These are phyloP conservation scores for Macquaria ambigua DNA, from an alignment of 2,113 vertebrate genomes.

Conservation along the genomic window DNA sequence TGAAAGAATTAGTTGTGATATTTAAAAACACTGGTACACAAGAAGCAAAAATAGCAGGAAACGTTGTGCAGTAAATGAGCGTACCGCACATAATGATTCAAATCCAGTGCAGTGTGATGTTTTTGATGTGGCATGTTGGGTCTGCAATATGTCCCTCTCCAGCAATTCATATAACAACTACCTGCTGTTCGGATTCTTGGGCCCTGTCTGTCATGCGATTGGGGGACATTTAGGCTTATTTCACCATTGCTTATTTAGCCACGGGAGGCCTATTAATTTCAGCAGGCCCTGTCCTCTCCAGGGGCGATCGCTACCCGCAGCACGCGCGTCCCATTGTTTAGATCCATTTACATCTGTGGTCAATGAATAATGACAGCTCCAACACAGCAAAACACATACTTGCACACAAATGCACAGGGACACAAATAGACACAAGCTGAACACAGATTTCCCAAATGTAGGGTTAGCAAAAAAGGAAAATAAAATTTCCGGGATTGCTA, in stretches of 20 bases:
- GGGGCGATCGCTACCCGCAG: conserved; percentile 79
- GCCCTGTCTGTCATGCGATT: conserved; percentile 85
- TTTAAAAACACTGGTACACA: conserved; percentile 10
- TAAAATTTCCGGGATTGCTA: conserved; percentile 25
- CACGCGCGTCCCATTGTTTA: conserved; percentile 81
- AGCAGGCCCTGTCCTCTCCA: conserved; percentile 84
- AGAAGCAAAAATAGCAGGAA: conserved; percentile 41
- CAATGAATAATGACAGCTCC: conserved; percentile 82
- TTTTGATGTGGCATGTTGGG: conserved; percentile 77
- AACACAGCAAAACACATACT: conserved; percentile 66
- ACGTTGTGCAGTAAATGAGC: conserved; percentile 53
- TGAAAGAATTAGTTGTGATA: not conserved
- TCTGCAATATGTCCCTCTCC: conserved; percentile 83
- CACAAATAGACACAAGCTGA: conserved; percentile 41
- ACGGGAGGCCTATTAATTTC: conserved; percentile 89
- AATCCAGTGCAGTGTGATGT: conserved; percentile 70
- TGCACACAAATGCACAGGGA: conserved; percentile 52
- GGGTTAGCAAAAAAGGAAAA: conserved; percentile 47
- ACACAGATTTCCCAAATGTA: conserved; percentile 56
- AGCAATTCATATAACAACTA: conserved; percentile 85
- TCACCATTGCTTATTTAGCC: conserved; percentile 87
- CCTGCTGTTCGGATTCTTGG: conserved; percentile 86
- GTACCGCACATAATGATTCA: conserved; percentile 46
- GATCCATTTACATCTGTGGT: conserved; percentile 85
- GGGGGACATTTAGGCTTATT: conserved; percentile 87